Base-by-base conservation (phyloP, 2,888 invertebrate species). In the Drosophila emarginata region DNA sequence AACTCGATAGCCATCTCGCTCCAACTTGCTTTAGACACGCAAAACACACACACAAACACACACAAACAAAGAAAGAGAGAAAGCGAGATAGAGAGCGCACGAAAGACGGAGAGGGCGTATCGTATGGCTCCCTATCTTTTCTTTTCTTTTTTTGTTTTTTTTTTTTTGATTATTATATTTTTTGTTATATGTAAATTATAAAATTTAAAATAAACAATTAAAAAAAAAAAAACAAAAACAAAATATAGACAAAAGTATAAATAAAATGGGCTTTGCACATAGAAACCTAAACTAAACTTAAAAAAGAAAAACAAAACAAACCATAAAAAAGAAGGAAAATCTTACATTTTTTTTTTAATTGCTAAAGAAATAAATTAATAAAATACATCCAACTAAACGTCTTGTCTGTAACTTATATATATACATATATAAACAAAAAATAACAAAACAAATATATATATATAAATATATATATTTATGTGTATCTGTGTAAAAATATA, bases 121-220 rank as follows among this genome's bases (percentile, higher is more conserved):
- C 45, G 45, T 21, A 21, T 45, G 18, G 45, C 51, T 58, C 58
- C 12, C 57, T 14, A 57, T 11, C 37, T 26, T 15, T 61, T 32
- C 18, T 58, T 36, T 58, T 56, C 14, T 39, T 60, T 77, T 77
- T 72, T 69, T 68, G 61, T 68, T 73, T 59, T 59, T 79, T 68
- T 82, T 81, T 74, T 87, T 73, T 75, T 72, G 59, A 87, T 79
- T 81, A 76, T 74, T 80, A 65, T 80, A 75, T 79, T 80, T 80
- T 76, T 74, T 74, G 74, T 72, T 79, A 67, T 79, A 70, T 82
- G 79, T 87, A 82, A 84, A 84, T 87, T 85, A 74, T 79, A 67
- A 76, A 78, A 69, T 39, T 62, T 45, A 53, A 50, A 77, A 70
- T 58, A 54, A 63, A 26, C 14, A 57, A 57, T 11, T 51, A 50